Evolutionary conservation across 2,888 invertebrate genomes (phyloP).

Genomic region (Callosobruchus maculatus): DNA sequence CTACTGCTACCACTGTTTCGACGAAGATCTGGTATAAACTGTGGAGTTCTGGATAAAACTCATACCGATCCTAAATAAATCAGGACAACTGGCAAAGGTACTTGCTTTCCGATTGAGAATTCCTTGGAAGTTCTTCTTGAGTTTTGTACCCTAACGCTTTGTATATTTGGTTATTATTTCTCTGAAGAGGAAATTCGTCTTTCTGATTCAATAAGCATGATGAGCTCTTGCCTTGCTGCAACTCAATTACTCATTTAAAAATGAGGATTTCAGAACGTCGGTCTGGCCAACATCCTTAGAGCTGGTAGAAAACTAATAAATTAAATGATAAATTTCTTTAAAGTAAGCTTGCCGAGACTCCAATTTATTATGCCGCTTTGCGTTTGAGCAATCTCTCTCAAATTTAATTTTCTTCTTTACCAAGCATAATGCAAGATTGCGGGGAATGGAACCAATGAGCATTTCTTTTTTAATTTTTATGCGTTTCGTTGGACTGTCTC

Average conservation of each 20-base stretch:
- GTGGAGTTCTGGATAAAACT: too few species aligned
- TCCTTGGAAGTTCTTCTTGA: too few species aligned
- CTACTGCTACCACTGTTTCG: too few species aligned
- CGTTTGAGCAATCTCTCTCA: not conserved
- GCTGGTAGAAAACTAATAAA: not conserved
- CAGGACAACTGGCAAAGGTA: too few species aligned
- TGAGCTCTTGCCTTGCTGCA: not conserved
- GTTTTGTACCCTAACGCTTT: not conserved
- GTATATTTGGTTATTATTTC: not conserved
- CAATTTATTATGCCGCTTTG: not conserved
- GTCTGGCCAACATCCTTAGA: not conserved
- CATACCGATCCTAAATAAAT: too few species aligned
- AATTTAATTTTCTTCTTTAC: not conserved
- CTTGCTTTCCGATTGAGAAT: too few species aligned
- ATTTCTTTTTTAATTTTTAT: not conserved
- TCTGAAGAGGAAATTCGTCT: not conserved
- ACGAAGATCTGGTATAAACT: too few species aligned
- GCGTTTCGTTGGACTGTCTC: too few species aligned
- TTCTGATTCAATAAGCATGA: not conserved
- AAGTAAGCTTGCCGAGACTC: not conserved
- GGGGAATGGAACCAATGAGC: not conserved
- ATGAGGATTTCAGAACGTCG: not conserved
- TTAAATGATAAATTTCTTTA: not conserved
- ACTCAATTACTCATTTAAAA: not conserved
- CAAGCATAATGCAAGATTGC: not conserved